phyloP scores from a whole-genome alignment of 1,140 invertebrate genomes.

The Tribolium madens region DNA sequence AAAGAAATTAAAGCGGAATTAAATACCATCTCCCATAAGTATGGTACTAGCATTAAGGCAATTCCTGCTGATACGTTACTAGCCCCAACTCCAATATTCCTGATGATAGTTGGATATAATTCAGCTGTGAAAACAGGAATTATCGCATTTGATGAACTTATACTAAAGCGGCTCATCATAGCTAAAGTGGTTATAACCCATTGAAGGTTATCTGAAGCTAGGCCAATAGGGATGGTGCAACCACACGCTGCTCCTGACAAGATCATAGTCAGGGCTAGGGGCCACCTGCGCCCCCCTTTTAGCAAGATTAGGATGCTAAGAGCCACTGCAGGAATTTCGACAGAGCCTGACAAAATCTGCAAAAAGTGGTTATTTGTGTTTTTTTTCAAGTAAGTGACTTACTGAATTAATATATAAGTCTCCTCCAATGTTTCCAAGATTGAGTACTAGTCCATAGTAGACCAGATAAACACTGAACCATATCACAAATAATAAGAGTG shows the following conservation, averaged over 20 bases:
- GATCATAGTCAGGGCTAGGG: slow-evolving; percentile 74
- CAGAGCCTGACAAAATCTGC: slow-evolving; percentile 72
- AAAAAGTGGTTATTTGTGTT: slow-evolving; percentile 11
- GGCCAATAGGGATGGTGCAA: slow-evolving; percentile 66
- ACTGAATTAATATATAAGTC: slow-evolving; percentile 79
- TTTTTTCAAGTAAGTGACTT: slow-evolving; percentile 57
- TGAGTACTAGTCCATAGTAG: slow-evolving; percentile 79
- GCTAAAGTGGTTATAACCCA: slow-evolving; percentile 66
- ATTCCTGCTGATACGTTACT: slow-evolving; percentile 78
- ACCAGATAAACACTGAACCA: slow-evolving; percentile 82
- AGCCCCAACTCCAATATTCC: slow-evolving; percentile 79
- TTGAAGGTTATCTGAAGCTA: slow-evolving; percentile 57
- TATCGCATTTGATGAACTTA: slow-evolving; percentile 78
- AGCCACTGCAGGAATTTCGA: slow-evolving; percentile 80
- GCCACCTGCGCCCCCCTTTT: slow-evolving; percentile 76
- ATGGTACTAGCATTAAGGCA: slow-evolving; percentile 78
- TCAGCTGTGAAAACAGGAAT: slow-evolving; percentile 81
- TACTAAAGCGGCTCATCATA: slow-evolving; percentile 74
- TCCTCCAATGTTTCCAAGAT: slow-evolving; percentile 77
- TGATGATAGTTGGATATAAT: slow-evolving; percentile 78
- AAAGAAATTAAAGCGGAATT: slow-evolving; percentile 35
- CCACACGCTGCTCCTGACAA: slow-evolving; percentile 75
- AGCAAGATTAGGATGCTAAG: slow-evolving; percentile 78
- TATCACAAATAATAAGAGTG: slow-evolving; percentile 75
- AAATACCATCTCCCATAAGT: slow-evolving; percentile 78